Conservation (phyloP, 2,113 vertebrate species). For the Delphinus delphis region DNA sequence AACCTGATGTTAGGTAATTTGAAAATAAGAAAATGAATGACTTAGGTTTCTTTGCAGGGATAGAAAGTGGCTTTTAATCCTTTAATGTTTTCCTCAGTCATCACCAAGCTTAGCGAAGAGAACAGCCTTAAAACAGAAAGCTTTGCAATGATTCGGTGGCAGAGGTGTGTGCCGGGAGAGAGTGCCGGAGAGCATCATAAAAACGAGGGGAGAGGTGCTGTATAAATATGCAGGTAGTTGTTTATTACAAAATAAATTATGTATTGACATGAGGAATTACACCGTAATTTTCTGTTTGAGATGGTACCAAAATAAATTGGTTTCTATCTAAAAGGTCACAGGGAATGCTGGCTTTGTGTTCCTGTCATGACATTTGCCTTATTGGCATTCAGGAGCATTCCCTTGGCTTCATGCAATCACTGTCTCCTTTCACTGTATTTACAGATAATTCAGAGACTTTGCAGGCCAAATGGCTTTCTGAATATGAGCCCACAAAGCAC, state of each 20-base stretch:
- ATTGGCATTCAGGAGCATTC: conserved; percentile 82
- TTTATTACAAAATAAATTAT: conserved; percentile 83
- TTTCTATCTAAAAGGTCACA: conserved; percentile 79
- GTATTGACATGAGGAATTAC: conserved; percentile 79
- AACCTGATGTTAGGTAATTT: conserved; percentile 69
- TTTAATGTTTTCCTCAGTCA: conserved; percentile 53
- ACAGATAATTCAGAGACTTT: conserved; percentile 83
- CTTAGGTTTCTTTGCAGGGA: conserved; percentile 55
- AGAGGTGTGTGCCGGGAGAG: neutral
- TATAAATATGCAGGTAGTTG: conserved; percentile 73
- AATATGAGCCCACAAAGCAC: conserved; percentile 75
- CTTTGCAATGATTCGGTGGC: neutral
- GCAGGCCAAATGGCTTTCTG: conserved; percentile 81
- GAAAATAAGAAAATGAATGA: conserved; percentile 79
- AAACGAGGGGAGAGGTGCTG: neutral
- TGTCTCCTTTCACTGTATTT: conserved; percentile 82
- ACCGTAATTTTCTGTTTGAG: conserved; percentile 80
- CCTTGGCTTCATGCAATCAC: conserved; percentile 78
- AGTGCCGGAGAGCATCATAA: conserved; percentile 50
- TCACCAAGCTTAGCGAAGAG: conserved; percentile 44
- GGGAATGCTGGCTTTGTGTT: conserved; percentile 66
- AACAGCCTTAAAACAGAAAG: conserved; percentile 66
- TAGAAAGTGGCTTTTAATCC: conserved; percentile 69
- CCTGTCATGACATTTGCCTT: conserved; percentile 79
- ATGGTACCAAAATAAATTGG: conserved; percentile 76